A percentile compares a stretch with the other conserved stretches of the same genome.
Conservation (phyloP, 2,888 invertebrate genomes). For the Heteromyza rotundicornis region DNA sequence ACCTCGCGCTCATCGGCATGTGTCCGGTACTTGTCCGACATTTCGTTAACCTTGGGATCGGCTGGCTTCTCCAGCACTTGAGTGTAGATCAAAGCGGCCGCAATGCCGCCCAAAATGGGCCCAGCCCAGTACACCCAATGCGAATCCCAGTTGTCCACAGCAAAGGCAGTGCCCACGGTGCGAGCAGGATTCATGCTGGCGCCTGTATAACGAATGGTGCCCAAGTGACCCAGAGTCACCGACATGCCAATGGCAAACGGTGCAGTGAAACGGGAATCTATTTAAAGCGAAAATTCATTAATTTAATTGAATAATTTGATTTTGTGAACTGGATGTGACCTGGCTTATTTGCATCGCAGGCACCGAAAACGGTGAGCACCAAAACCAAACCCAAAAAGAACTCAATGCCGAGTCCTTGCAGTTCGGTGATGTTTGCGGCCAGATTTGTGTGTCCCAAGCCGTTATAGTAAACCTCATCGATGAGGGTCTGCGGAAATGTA, state of each 20-base stretch:
- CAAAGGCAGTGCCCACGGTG: constrained; percentile 84
- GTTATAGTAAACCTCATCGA: constrained; percentile 69
- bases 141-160: constrained; percentile 74
- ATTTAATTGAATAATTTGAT: not conserved
- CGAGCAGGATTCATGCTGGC: constrained; percentile 94
- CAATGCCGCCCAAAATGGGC: constrained; percentile 80
- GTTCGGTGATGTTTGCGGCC: constrained; percentile 67
- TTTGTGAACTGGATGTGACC: constrained; percentile 31
- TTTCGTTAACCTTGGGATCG: constrained; percentile 43
- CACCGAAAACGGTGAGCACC: constrained; percentile 88
- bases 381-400: constrained; percentile 90
- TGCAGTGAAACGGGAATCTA: constrained; percentile 80
- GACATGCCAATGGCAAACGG: constrained; percentile 89
- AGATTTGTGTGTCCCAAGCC: constrained; percentile 75
- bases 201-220: constrained; percentile 84
- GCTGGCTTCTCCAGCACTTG: constrained; percentile 53
- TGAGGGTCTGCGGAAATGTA: constrained; percentile 66
- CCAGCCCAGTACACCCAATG: constrained; percentile 96
- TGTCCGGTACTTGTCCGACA: constrained; percentile 59
- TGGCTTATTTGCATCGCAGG: constrained; percentile 63
- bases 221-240: constrained; percentile 83
- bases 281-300: not conserved
- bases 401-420: constrained; percentile 89
- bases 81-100: constrained; percentile 78
- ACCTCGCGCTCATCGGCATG: constrained; percentile 73